phyloP scores from a whole-genome alignment of 2,888 invertebrate genomes.

The Pristionchus japonicus region DNA sequence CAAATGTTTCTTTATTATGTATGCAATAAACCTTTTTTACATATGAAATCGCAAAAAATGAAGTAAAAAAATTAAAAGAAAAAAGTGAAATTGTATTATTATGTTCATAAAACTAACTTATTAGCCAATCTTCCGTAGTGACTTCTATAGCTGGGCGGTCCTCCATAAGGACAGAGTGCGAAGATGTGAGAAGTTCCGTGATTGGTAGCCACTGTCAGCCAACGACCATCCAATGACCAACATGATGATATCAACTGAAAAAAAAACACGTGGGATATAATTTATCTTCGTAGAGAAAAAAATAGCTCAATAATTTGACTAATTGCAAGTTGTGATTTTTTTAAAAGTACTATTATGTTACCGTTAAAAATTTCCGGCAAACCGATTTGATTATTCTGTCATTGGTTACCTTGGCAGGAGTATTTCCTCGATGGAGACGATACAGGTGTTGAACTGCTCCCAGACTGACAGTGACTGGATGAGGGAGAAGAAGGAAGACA shows the following conservation, averaged over 20 bases:
- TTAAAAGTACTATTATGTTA: too few relatives aligned
- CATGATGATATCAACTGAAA: conserved; percentile 85
- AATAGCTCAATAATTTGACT: too few relatives aligned
- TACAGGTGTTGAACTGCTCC: conserved; percentile 89
- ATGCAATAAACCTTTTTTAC: too few relatives aligned
- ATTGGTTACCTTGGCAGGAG: conserved; percentile 90
- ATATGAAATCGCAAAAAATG: too few relatives aligned
- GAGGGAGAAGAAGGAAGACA: conserved; percentile 92
- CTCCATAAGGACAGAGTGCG: conserved; percentile 90
- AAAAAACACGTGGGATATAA: too few relatives aligned
- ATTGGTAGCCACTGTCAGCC: conserved; percentile 95
- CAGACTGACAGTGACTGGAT: conserved; percentile 86
- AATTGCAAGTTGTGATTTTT: too few relatives aligned
- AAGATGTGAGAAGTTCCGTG: conserved; percentile 96
- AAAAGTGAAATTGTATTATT: too few relatives aligned
- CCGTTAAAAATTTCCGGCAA: too few relatives aligned
- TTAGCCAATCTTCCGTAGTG: conserved; percentile 96
- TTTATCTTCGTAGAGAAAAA: too few relatives aligned
- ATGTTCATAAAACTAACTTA: conserved; percentile 79
- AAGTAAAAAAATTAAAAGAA: too few relatives aligned
- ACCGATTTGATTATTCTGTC: too few relatives aligned
- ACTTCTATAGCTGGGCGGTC: conserved; percentile 90
- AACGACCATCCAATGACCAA: conserved; percentile 91
- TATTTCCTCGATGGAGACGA: conserved; percentile 92
- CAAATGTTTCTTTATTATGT: too few relatives aligned